Evolutionary conservation across 2,888 invertebrate genomes (phyloP).

Genomic region (Prostheceraeus crozeri): DNA sequence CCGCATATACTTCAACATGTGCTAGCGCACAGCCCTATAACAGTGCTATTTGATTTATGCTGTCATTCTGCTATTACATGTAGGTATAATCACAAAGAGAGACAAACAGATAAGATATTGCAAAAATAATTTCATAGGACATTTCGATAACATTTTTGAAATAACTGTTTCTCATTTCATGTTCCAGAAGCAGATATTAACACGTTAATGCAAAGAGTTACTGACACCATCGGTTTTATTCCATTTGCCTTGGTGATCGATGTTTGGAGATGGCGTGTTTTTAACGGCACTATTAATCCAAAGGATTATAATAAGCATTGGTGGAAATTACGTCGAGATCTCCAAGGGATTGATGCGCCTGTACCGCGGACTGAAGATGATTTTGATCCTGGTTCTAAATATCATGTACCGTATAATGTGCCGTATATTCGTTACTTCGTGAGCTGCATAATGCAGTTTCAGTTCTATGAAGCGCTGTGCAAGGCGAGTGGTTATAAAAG

Average conservation of each 20-base stretch:
- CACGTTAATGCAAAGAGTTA: constrained; percentile 47
- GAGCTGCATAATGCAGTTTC: constrained; percentile 45
- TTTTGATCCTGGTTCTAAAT: constrained; percentile 55
- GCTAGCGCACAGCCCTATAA: too few relatives aligned
- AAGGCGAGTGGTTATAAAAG: constrained; percentile 40
- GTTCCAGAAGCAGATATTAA: constrained; percentile 31
- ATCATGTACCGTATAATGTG: constrained; percentile 45
- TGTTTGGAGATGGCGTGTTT: constrained; percentile 58
- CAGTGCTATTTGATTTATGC: too few relatives aligned
- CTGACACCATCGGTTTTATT: constrained; percentile 57
- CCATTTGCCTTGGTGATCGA: constrained; percentile 59
- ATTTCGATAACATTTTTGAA: too few relatives aligned
- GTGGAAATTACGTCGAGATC: constrained; percentile 58
- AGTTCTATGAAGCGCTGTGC: constrained; percentile 45
- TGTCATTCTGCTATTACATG: too few relatives aligned
- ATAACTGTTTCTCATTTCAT: too few relatives aligned
- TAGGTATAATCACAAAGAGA: too few relatives aligned
- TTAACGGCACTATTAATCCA: constrained; percentile 47
- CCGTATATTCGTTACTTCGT: constrained; percentile 47
- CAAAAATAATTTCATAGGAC: too few relatives aligned
- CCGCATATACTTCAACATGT: too few relatives aligned
- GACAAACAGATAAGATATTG: too few relatives aligned
- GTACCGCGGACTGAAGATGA: constrained; percentile 43
- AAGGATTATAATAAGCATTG: constrained; percentile 55
- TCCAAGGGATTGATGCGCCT: constrained; percentile 55